Percentiles rank a stretch among this genome's conserved stretches.
These are phyloP conservation scores for Neosilurus hyrtlii DNA, from an alignment of 2,797 vertebrate species.

Conservation along the genomic window DNA sequence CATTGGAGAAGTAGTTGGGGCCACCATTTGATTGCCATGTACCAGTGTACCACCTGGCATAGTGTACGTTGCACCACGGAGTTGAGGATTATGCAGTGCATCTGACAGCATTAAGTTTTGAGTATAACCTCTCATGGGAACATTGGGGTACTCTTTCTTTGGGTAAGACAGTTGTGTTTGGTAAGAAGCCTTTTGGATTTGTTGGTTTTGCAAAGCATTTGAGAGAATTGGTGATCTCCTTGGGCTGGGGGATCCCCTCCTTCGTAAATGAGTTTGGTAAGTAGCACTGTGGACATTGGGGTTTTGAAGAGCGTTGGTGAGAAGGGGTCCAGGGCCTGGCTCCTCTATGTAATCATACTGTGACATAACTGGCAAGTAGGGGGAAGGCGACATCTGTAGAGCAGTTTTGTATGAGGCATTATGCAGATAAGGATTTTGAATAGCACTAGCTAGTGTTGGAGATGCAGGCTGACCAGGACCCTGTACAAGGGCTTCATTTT, in stretches of 20 bases:
- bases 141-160: slow-evolving; percentile 32
- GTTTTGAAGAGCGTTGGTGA: slow-evolving; percentile 71
- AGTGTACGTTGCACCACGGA: slow-evolving; percentile 48
- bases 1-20: slow-evolving; percentile 45
- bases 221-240: slow-evolving; percentile 55
- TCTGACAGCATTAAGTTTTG: slow-evolving; percentile 50
- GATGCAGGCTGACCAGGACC: slow-evolving; percentile 50
- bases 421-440: slow-evolving; percentile 68
- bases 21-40: slow-evolving; percentile 43
- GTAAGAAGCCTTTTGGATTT: slow-evolving; percentile 57
- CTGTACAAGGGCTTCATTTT: slow-evolving; percentile 46
- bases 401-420: slow-evolving; percentile 68
- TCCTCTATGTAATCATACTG: slow-evolving; percentile 73
- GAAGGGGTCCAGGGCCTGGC: slow-evolving; percentile 66
- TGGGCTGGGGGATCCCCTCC: slow-evolving; percentile 44
- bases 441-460: slow-evolving; percentile 63
- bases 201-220: slow-evolving; percentile 62
- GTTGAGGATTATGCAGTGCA: slow-evolving; percentile 53
- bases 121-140: slow-evolving; percentile 21
- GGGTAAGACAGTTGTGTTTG: slow-evolving; percentile 32
- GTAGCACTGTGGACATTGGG: slow-evolving; percentile 65
- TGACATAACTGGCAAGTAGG: slow-evolving; percentile 60
- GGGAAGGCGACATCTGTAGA: slow-evolving; percentile 62
- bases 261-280: slow-evolving; percentile 47
- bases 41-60: slow-evolving; percentile 42